These are phyloP conservation scores for Cremastinae sp. DNA, from an alignment of 2,888 invertebrate genomes.

Conservation along the genomic window DNA sequence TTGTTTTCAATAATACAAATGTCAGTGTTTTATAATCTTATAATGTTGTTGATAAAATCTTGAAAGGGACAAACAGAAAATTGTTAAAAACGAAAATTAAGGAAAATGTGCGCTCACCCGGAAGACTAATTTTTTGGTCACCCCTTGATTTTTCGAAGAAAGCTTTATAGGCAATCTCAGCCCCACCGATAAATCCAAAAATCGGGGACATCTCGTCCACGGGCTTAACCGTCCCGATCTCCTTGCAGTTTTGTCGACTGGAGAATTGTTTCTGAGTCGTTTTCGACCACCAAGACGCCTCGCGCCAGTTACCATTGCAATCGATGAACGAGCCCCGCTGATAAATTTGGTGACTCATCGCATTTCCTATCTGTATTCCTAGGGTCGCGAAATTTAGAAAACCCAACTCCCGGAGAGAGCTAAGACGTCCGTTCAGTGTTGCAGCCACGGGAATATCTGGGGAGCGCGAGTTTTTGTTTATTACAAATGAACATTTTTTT, in stretches of 20 bases:
- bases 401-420: constrained; percentile 48
- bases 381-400: constrained; percentile 59
- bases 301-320: constrained; percentile 48
- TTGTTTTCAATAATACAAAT: too few species aligned
- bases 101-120: constrained; percentile 55
- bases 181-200: constrained; percentile 59
- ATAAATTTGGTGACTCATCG: constrained; percentile 61
- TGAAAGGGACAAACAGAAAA: neutral
- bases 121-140: constrained; percentile 36
- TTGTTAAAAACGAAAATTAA: too few species aligned
- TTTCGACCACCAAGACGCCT: constrained; percentile 61
- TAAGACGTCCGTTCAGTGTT: constrained; percentile 51
- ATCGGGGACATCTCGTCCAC: constrained; percentile 55
- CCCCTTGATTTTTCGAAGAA: constrained; percentile 48
- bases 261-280: constrained; percentile 60
- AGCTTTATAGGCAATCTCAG: constrained; percentile 59
- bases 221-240: constrained; percentile 56
- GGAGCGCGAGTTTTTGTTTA: neutral
- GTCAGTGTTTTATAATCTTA: too few species aligned
- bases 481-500: too few species aligned
- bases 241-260: constrained; percentile 53
- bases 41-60: too few species aligned
- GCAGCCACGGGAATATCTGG: constrained; percentile 62
- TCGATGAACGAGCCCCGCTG: constrained; percentile 61
- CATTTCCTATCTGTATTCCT: constrained; percentile 61